Conservation (phyloP, 2,888 invertebrate genomes). For the Lasioglossum figueresi region DNA sequence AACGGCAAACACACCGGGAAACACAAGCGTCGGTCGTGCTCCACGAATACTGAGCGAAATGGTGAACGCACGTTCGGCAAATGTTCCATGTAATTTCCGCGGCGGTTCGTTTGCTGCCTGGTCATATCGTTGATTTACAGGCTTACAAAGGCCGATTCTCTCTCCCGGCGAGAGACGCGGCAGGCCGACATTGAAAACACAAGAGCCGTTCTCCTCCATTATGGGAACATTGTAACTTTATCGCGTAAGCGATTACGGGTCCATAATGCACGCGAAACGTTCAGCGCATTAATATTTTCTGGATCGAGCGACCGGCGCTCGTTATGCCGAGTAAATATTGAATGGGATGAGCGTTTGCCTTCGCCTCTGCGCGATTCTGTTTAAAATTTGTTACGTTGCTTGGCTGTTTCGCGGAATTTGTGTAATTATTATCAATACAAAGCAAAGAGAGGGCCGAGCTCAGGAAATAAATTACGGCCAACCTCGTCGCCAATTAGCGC, state of each 20-base stretch:
- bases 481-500: not conserved
- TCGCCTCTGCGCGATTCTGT: not conserved
- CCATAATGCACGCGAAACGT: conserved; percentile 9
- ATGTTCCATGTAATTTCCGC: conserved; percentile 41
- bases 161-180: not conserved
- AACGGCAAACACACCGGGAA: not conserved
- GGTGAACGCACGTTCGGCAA: conserved; percentile 12
- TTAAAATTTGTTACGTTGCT: not conserved
- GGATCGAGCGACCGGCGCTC: not conserved
- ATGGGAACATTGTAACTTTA: conserved; percentile 22
- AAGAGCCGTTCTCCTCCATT: not conserved
- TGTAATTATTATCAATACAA: not conserved
- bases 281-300: not conserved
- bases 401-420: not conserved
- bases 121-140: conserved; percentile 42
- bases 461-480: not conserved
- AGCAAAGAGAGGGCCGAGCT: not conserved
- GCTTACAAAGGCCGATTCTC: conserved; percentile 38
- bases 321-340: not conserved
- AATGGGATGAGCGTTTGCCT: not conserved
- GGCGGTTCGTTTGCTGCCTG: conserved; percentile 9
- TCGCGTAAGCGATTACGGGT: conserved; percentile 17
- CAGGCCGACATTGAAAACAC: conserved; percentile 15
- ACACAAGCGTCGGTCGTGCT: not conserved
- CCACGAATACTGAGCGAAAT: not conserved